These are phyloP conservation scores for Coryphaenoides rupestris DNA, from an alignment of 2,113 vertebrate genomes.

Conservation along the genomic window DNA sequence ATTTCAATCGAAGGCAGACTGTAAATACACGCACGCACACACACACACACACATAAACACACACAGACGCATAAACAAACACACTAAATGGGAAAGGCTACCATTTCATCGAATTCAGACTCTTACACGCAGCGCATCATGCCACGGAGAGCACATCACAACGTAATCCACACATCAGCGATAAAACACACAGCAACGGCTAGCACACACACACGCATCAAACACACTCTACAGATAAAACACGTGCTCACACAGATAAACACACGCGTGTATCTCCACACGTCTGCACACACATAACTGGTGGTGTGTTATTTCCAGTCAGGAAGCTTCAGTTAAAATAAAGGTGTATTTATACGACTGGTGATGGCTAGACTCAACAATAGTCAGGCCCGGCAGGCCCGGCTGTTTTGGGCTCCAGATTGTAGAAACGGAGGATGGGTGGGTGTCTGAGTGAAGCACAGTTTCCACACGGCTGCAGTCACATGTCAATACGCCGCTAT, in stretches of 20 bases:
- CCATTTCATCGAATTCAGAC: too few species aligned
- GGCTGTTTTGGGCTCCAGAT: slow-evolving; percentile 74
- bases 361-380: slow-evolving; percentile 57
- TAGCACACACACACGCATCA: too few species aligned
- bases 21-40: slow-evolving; percentile 15
- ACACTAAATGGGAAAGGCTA: too few species aligned
- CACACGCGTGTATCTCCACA: neutral
- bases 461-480: slow-evolving; percentile 69
- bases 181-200: too few species aligned
- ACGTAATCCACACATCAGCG: too few species aligned
- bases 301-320: slow-evolving; percentile 36
- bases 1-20: slow-evolving; percentile 28
- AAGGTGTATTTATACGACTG: slow-evolving; percentile 43
- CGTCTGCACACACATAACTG: slow-evolving; percentile 21
- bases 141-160: too few species aligned
- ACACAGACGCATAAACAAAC: too few species aligned
- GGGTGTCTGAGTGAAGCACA: slow-evolving; percentile 56
- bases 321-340: slow-evolving; percentile 37
- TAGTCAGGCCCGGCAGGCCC: slow-evolving; percentile 62
- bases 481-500: slow-evolving; percentile 54
- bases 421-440: slow-evolving; percentile 67
- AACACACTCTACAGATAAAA: too few species aligned
- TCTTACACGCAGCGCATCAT: too few species aligned
- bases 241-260: too few species aligned
- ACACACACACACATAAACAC: neutral